Evolutionary conservation across 2,888 invertebrate genomes (phyloP).

Genomic region (Erynnis tages): DNA sequence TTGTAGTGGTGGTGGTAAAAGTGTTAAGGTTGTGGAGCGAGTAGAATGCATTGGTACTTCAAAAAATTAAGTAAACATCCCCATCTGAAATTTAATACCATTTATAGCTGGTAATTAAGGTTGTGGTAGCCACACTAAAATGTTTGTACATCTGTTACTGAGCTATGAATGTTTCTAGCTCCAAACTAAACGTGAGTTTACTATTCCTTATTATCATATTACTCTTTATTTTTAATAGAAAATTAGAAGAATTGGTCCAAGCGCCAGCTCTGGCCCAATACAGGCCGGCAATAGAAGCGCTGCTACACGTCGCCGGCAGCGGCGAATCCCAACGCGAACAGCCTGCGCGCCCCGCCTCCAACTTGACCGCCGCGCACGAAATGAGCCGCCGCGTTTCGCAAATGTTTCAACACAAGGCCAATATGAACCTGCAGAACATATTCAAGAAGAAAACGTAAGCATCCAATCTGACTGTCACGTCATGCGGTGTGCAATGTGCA

Average conservation of each 20-base stretch:
- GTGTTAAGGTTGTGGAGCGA: too few species aligned
- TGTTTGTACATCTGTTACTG: too few species aligned
- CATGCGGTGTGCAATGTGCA: background rate
- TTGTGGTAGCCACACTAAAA: too few species aligned
- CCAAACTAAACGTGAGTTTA: background rate
- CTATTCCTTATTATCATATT: background rate
- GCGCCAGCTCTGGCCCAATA: slow-evolving; percentile 57
- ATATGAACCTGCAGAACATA: slow-evolving; percentile 73
- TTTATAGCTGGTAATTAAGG: too few species aligned
- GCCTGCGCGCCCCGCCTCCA: slow-evolving; percentile 46
- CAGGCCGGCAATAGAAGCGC: slow-evolving; percentile 63
- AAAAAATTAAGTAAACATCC: too few species aligned
- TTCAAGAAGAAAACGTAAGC: slow-evolving; percentile 75
- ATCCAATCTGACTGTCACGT: background rate
- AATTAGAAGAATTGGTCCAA: slow-evolving; percentile 68
- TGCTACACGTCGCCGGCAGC: slow-evolving; percentile 57
- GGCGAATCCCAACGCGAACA: slow-evolving; percentile 36
- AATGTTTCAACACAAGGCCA: slow-evolving; percentile 73
- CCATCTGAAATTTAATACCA: too few species aligned
- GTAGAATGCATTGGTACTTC: too few species aligned
- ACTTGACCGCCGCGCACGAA: slow-evolving; percentile 65
- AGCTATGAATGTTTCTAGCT: too few species aligned
- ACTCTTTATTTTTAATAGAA: slow-evolving; percentile 38
- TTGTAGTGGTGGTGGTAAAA: too few species aligned
- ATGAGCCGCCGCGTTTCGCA: slow-evolving; percentile 72